Percentiles rank a stretch among this genome's conserved stretches.
These are phyloP conservation scores for Nemapogon koenigi DNA, from an alignment of 2,888 invertebrate species.

Conservation along the genomic window DNA sequence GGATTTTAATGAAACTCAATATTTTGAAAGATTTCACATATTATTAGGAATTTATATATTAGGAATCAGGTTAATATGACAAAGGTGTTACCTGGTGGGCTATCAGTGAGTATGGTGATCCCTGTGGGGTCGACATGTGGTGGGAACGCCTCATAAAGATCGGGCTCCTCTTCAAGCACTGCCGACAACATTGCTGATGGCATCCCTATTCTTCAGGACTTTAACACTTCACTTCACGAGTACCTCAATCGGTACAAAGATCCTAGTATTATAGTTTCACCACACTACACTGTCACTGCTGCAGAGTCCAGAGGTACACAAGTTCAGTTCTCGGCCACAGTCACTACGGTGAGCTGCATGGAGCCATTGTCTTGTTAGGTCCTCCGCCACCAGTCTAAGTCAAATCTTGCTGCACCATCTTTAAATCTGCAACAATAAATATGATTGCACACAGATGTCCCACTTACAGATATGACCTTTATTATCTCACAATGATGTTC, in stretches of 20 bases:
- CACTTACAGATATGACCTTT: slow-evolving; percentile 3
- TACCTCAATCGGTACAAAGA: too few species aligned
- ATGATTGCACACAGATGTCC: slow-evolving; percentile 19
- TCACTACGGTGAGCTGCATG: slow-evolving; percentile 31
- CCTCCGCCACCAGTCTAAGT: slow-evolving; percentile 42
- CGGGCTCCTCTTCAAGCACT: slow-evolving; percentile 76
- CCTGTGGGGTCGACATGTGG: slow-evolving; percentile 83
- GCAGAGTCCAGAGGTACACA: slow-evolving; percentile 25
- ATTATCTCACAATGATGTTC: too few species aligned
- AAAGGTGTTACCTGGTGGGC: slow-evolving; percentile 54
- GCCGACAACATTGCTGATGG: slow-evolving; percentile 75
- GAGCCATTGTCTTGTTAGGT: slow-evolving; percentile 31
- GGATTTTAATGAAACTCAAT: too few species aligned
- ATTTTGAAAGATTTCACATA: too few species aligned
- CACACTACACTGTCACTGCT: slow-evolving; percentile 38
- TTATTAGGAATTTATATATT: too few species aligned
- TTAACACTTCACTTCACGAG: slow-evolving; percentile 30
- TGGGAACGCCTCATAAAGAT: slow-evolving; percentile 80
- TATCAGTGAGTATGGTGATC: slow-evolving; percentile 74
- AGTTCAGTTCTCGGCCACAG: slow-evolving; percentile 44
- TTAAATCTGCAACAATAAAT: slow-evolving; percentile 47
- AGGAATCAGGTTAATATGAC: too few species aligned
- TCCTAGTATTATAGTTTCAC: slow-evolving; percentile 46
- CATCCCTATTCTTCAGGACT: too few species aligned
- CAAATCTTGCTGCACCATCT: slow-evolving; percentile 66